Evolutionary conservation across 2,888 invertebrate genomes (phyloP).

Genomic region (Leptinotarsa peninsularis): DNA sequence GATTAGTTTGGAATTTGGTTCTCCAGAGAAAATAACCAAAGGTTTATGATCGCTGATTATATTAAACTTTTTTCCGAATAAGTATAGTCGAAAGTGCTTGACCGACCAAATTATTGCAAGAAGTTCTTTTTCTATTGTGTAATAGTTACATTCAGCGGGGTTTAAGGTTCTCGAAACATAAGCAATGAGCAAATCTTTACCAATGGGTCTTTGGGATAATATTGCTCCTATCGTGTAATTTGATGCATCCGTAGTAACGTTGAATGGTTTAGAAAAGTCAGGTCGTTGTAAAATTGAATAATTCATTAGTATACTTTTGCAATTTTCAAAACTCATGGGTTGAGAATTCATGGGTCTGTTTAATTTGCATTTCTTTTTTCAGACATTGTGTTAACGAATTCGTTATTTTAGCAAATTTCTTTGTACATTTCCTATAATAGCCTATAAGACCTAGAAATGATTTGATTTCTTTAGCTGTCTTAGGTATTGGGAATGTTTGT

Average conservation of each 20-base stretch:
- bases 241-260: not conserved
- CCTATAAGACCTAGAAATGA: constrained; percentile 36
- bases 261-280: too few species aligned
- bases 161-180: constrained; percentile 34
- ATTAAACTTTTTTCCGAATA: not conserved
- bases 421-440: constrained; percentile 33
- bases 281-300: too few species aligned
- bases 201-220: constrained; percentile 35
- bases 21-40: constrained; percentile 8
- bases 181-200: constrained; percentile 36
- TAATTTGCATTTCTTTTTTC: too few species aligned
- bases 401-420: constrained; percentile 29
- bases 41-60: constrained; percentile 14
- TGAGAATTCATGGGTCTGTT: too few species aligned
- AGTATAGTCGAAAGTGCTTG: not conserved
- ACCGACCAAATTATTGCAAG: not conserved
- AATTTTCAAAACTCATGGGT: too few species aligned
- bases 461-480: constrained; percentile 34
- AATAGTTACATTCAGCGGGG: constrained; percentile 33
- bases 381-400: constrained; percentile 32
- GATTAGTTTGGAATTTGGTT: constrained; percentile 18
- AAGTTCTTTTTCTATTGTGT: constrained; percentile 37
- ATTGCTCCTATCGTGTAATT: constrained; percentile 20
- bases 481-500: constrained; percentile 17
- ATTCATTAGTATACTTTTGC: too few species aligned